Conservation (phyloP, 2,888 invertebrate genomes). For the Oasisia sp. region DNA sequence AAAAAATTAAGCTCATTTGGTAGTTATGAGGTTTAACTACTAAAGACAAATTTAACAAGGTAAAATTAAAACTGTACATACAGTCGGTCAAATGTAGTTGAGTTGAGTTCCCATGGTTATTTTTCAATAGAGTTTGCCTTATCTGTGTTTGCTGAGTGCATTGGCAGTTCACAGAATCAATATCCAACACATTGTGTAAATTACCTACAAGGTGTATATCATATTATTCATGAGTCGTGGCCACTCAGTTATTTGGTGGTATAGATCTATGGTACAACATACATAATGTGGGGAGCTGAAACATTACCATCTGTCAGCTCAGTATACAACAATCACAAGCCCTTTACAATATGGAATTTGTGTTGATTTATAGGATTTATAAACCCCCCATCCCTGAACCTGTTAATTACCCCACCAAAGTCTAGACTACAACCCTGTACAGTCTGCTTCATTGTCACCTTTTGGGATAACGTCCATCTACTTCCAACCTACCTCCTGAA, state of each 20-base stretch:
- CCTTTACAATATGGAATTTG: neutral
- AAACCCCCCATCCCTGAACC: neutral
- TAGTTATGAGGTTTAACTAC: neutral
- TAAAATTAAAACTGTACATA: no score
- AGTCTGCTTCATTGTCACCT: neutral
- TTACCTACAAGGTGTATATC: no score
- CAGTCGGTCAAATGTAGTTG: no score
- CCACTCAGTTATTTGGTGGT: no score
- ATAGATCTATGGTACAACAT: no score
- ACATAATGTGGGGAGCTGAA: neutral
- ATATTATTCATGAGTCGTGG: no score
- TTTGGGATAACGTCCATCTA: neutral
- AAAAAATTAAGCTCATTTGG: neutral
- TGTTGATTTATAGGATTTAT: neutral
- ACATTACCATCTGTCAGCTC: neutral
- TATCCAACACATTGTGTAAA: no score
- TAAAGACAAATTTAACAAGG: neutral
- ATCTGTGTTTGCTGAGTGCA: no score
- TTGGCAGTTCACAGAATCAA: no score
- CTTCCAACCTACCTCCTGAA: neutral
- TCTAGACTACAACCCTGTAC: neutral
- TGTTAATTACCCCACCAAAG: constrained; percentile 3
- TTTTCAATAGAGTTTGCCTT: no score
- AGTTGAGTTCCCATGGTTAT: no score
- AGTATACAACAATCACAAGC: neutral